Evolutionary conservation across 2,113 vertebrate genomes (phyloP).

Genomic region (Sardina pilchardus): DNA sequence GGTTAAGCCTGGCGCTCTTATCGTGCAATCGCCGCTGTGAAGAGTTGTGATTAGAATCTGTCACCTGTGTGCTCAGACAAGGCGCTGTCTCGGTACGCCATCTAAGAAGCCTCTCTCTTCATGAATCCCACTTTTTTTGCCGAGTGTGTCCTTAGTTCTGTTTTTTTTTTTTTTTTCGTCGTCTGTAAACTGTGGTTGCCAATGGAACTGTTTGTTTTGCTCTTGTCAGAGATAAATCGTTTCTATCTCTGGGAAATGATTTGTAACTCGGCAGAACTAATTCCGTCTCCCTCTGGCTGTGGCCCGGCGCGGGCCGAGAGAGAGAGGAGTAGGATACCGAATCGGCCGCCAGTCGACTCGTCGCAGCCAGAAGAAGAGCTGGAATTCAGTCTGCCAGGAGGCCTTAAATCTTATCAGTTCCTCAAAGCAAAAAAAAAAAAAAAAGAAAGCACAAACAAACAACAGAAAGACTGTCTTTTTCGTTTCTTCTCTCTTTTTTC

Average conservation of each 20-base stretch:
- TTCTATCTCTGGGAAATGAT: slow-evolving; percentile 40
- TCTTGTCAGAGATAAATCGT: slow-evolving; percentile 14
- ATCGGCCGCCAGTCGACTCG: neutral
- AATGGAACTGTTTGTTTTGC: slow-evolving; percentile 16
- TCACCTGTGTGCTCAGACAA: neutral
- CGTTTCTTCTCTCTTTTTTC: neutral
- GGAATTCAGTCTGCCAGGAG: slow-evolving; percentile 3
- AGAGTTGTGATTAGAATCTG: neutral
- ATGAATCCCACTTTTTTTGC: neutral
- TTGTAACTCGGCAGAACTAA: slow-evolving; percentile 38
- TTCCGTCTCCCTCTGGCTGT: neutral
- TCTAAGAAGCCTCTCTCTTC: neutral
- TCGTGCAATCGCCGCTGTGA: neutral
- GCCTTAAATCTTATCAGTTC: slow-evolving; percentile 11
- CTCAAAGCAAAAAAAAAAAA: neutral
- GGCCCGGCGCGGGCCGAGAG: neutral
- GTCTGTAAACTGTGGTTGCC: slow-evolving; percentile 17
- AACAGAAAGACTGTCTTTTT: neutral
- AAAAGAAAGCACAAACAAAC: neutral
- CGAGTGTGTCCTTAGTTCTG: neutral
- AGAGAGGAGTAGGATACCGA: neutral
- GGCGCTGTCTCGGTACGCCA: neutral
- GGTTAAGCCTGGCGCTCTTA: neutral
- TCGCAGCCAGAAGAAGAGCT: neutral
- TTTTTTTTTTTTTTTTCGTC: neutral